These are phyloP conservation scores for Podiceps cristatus DNA, from an alignment of 2,113 vertebrate species.

Conservation along the genomic window DNA sequence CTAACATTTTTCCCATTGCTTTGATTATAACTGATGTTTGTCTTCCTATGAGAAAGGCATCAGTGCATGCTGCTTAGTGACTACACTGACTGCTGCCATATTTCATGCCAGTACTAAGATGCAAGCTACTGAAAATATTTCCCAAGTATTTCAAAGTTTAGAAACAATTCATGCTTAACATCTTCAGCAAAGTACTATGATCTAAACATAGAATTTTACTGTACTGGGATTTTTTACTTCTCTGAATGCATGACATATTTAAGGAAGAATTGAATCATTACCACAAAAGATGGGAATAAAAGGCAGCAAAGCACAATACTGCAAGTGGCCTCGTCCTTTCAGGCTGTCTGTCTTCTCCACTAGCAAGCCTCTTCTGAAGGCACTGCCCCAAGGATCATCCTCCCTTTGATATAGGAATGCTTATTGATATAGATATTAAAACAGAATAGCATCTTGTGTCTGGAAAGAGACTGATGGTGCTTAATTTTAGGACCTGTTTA, in stretches of 20 bases:
- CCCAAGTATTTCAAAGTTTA: background rate
- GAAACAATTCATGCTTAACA: background rate
- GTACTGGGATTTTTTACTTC: background rate
- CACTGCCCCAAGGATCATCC: background rate
- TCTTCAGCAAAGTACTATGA: background rate
- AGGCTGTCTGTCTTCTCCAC: background rate
- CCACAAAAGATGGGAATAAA: background rate
- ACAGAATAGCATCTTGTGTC: background rate
- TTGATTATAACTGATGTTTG: background rate
- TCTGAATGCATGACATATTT: background rate
- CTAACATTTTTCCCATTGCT: background rate
- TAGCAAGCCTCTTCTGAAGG: background rate
- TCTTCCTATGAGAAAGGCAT: background rate
- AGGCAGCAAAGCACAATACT: background rate
- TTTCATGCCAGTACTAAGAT: background rate
- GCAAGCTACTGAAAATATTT: background rate
- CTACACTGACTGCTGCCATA: background rate
- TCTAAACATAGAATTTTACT: background rate
- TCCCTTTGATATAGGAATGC: background rate
- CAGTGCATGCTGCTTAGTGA: background rate
- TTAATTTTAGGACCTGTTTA: background rate
- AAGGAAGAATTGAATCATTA: background rate
- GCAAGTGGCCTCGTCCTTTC: background rate
- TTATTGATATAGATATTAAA: background rate
- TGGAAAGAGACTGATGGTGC: background rate